Conservation (phyloP, 2,113 vertebrate species). For the Gymnocephalus cernua region DNA sequence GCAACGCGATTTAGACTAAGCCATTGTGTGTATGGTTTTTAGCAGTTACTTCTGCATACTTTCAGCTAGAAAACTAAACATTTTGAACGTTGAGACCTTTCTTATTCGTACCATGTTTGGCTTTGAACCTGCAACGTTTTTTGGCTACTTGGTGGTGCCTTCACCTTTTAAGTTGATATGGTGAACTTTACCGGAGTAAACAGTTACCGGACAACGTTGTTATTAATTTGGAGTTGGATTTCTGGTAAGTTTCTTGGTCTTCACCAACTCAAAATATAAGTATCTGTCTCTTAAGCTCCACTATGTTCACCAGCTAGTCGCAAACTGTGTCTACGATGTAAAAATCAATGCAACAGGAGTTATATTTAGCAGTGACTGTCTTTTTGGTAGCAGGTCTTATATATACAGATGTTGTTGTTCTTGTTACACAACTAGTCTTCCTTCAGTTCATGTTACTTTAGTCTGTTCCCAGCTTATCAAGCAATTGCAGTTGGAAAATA, state of each 20-base stretch:
- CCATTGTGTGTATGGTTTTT: neutral
- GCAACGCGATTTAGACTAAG: neutral
- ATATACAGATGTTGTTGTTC: neutral
- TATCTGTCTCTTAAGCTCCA: neutral
- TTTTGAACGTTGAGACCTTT: neutral
- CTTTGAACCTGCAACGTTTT: too few species aligned
- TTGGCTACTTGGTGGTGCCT: too few species aligned
- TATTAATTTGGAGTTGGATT: too few species aligned
- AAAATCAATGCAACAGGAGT: neutral
- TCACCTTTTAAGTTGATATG: neutral
- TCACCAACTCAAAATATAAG: neutral
- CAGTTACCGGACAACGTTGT: too few species aligned
- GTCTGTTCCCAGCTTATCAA: neutral
- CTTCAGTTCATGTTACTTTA: neutral
- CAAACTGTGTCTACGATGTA: neutral
- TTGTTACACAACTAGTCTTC: neutral
- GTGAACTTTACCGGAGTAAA: too few species aligned
- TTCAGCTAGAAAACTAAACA: neutral
- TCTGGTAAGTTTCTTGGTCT: too few species aligned
- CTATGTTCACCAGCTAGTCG: neutral
- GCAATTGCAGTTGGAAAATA: neutral
- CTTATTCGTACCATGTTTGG: neutral
- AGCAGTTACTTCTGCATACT: neutral
- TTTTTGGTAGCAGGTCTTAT: neutral
- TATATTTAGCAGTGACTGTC: neutral